A percentile compares a stretch with the other conserved stretches of the same genome.
Evolutionary conservation across 2,797 vertebrate species (phyloP).

Genomic region (Pipistrellus nathusii): DNA sequence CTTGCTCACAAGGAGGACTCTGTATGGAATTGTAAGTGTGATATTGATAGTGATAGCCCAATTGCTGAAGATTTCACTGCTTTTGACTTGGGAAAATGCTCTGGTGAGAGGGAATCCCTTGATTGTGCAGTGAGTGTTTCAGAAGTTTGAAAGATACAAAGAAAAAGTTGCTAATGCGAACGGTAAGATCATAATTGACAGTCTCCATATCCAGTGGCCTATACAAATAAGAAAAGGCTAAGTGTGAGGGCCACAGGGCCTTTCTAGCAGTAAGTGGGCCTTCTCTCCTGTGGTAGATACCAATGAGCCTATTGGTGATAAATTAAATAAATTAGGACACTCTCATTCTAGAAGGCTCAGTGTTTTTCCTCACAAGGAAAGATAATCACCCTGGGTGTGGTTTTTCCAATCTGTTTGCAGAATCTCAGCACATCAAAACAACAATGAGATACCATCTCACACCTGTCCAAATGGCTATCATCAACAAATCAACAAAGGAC

Average conservation of each 20-base stretch:
- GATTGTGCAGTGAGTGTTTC: neutral
- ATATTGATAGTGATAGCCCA: neutral
- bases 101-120: neutral
- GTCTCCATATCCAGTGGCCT: neutral
- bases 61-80: neutral
- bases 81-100: neutral
- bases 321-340: neutral
- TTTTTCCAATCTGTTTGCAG: neutral
- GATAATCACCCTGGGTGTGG: neutral
- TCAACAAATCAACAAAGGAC: too few species aligned
- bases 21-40: too few species aligned
- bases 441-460: too few species aligned
- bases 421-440: neutral
- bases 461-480: too few species aligned
- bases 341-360: neutral
- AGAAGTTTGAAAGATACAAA: neutral
- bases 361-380: neutral
- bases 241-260: neutral
- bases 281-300: neutral
- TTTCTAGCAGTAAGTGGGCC: neutral
- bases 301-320: neutral
- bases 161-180: neutral
- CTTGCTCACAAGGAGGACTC: neutral
- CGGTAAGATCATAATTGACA: neutral
- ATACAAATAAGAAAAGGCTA: neutral